Evolutionary conservation across 1,140 invertebrate species (phyloP).

Genomic region (Sarcophaga peregrina): DNA sequence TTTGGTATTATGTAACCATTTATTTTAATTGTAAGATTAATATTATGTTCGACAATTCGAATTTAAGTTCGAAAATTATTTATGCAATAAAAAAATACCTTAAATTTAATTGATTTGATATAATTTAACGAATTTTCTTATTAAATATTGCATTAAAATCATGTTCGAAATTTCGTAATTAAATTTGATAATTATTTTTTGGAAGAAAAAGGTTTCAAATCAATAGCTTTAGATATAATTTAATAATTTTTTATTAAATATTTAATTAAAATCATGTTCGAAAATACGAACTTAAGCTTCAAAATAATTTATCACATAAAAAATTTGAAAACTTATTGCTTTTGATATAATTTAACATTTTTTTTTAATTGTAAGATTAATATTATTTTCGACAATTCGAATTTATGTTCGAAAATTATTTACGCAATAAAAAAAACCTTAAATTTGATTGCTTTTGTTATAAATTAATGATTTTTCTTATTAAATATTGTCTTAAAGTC

Average conservation of each 20-base stretch:
- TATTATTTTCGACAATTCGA: neutral
- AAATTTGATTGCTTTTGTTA: no score
- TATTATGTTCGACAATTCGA: neutral
- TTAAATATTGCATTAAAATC: neutral
- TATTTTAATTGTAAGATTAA: no score
- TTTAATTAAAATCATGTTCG: neutral
- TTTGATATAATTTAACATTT: no score
- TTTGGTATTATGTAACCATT: no score
- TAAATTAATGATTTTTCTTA: neutral
- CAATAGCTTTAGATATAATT: no score
- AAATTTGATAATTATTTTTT: neutral
- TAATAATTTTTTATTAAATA: no score
- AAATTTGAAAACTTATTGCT: neutral
- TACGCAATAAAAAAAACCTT: neutral
- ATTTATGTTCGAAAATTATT: neutral
- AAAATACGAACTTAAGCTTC: neutral
- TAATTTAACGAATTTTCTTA: neutral
- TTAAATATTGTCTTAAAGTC: neutral
- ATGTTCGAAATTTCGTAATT: neutral
- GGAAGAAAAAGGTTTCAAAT: no score
- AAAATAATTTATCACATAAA: neutral
- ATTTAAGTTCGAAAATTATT: neutral
- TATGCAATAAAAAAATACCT: neutral
- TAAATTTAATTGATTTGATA: no score
- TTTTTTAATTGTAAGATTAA: no score